Base-by-base conservation (phyloP, 2,888 invertebrate genomes). In the Orthosia incerta region DNA sequence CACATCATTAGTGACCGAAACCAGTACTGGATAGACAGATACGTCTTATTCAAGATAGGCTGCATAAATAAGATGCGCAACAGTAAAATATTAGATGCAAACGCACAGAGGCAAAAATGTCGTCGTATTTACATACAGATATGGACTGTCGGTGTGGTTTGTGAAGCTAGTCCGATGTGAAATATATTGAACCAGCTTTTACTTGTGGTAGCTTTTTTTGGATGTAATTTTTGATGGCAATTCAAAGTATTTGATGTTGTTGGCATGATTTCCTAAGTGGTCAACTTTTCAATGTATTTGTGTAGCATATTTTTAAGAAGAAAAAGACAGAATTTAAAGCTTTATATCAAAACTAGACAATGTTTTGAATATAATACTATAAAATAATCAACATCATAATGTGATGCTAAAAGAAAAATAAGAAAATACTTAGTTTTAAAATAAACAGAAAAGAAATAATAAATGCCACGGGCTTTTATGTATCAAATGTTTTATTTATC, bases 81-180 rank as follows among this genome's bases (percentile, higher is more conserved):
- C 89, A 90, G 91, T 93, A 92, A 95, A 94, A 94, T 94, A 95
- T 95, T 94, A 95, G 93, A 95, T 95, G 95, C 95, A 95, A 94
- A 94, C 94, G 94, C 93, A 93, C 91, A 81, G 85, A 89, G 84
- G 93, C 93, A 95, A 95, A 96, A 95, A 95, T 95, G 95, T 93
- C 88, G 93, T 81, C 74, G 74, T 80, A 95, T 95, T 95, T 93
- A 88, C 95, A 96, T 95, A 92, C 79, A 79, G 86, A 90, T 93
- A 94, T 95, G 95, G 95, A 64, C 66, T 66, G 86, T 70, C 80
- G 84, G 83, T 71, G 78, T 71, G 57, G 69, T 70, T 62, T 74
- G 74, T 72, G 79, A 71, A 69, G 73, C 74, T 78, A 79, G 72
- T 39, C n/a, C 55, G 69, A 75, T 81, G 81, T 66, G 79, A 82